Evolutionary conservation across 2,113 vertebrate species (phyloP), one percentile per base, ranked within the genome.

Genomic region (Toxotes chatareus): DNA sequence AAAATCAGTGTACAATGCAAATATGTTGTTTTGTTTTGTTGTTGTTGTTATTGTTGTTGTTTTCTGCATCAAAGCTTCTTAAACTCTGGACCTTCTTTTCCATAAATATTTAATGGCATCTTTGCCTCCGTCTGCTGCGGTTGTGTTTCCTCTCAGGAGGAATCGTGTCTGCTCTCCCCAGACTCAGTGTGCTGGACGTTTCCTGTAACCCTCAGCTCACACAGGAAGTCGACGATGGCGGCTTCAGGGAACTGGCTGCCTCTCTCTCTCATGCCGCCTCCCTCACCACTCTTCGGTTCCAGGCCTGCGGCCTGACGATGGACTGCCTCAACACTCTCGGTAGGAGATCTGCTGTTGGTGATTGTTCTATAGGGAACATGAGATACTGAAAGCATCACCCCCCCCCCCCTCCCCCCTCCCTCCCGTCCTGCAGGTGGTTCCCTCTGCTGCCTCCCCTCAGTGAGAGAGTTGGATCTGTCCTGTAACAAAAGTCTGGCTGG

Each of bases 401-500:
- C 27, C 27, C 27, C 27, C 27, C 27, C 27, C 27, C 27, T 1
- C 27, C 27, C 27, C 27, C 27, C 27, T 1, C 27, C 27, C 27
- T 1, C 27, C 55, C 17, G 23, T 4, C n/a, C 88, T 91, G 62
- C 83, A 98, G 97, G 95, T 36, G 36, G 73, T 73, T 89, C 94
- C 32, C 94, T 98, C 40, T 87, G 88, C 68, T 81, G 91, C 71
- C 91, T 97, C 75, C 44, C 91, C 4, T 89, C 93, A 2, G 46
- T 98, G 67, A 93, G 93, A 69, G 94, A 92, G 73, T 65, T 98
- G 86, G 96, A 97, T 60, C 79, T 97, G 46, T 98, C 97, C 0
- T 95, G 95, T 83, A 99, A 98, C 92, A 97, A 93, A 86, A 89
- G 89, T 12, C 86, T 96, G 63, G 84, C 94, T 1, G 96, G 96